Evolutionary conservation across 2,797 vertebrate genomes (phyloP).

Genomic region (Paramormyrops hopkinsi): DNA sequence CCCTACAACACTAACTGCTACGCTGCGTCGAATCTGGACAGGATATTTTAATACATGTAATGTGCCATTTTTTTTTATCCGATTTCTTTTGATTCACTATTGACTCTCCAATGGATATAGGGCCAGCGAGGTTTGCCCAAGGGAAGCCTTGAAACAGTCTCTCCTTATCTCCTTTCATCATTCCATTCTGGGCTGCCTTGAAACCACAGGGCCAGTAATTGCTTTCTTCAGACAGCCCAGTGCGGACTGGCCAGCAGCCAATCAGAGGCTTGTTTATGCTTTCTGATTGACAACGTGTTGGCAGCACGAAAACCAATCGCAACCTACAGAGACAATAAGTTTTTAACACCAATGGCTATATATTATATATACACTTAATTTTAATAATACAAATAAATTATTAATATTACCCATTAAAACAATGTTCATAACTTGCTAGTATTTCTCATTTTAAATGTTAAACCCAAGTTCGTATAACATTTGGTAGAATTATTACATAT

Average conservation of each 20-base stretch:
- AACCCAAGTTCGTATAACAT: neutral
- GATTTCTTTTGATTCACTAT: conserved; percentile 84
- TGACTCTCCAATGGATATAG: conserved; percentile 76
- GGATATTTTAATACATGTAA: conserved; percentile 63
- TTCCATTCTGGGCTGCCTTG: conserved; percentile 78
- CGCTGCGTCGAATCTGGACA: conserved; percentile 52
- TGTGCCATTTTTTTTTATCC: conserved; percentile 60
- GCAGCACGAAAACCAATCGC: conserved; percentile 73
- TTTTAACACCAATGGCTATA: conserved; percentile 40
- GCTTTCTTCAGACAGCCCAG: conserved; percentile 91
- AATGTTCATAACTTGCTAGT: neutral
- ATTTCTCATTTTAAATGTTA: neutral
- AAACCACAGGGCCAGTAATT: conserved; percentile 92
- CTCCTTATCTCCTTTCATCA: conserved; percentile 85
- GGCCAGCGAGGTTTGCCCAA: conserved; percentile 71
- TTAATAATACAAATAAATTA: neutral
- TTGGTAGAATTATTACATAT: neutral
- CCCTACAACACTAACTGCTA: conserved; percentile 45
- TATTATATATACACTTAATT: neutral
- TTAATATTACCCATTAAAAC: neutral
- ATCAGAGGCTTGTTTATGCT: conserved; percentile 98
- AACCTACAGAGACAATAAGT: conserved; percentile 40
- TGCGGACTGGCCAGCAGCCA: conserved; percentile 92
- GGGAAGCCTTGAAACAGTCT: conserved; percentile 82
- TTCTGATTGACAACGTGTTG: conserved; percentile 80